These are phyloP conservation scores for Samia ricini DNA, from an alignment of 1,140 invertebrate genomes.

Conservation along the genomic window DNA sequence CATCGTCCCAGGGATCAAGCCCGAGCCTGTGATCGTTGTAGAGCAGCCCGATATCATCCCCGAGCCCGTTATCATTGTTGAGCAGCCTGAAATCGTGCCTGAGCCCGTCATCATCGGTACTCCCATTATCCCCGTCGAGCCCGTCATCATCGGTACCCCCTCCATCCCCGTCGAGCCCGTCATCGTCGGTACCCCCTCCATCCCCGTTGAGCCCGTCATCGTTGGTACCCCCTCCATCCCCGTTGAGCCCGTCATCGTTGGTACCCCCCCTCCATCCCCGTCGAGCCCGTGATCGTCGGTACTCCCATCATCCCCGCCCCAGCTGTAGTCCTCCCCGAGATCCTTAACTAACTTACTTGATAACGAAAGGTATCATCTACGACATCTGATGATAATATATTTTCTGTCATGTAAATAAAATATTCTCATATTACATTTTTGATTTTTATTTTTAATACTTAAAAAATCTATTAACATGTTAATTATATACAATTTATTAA, in stretches of 20 bases:
- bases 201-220: constrained; percentile 18
- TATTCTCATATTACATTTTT: too few species aligned
- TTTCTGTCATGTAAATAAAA: too few species aligned
- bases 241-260: constrained; percentile 24
- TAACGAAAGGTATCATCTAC: too few species aligned
- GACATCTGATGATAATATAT: too few species aligned
- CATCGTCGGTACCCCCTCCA: constrained; percentile 34
- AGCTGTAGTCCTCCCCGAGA: constrained; percentile 27
- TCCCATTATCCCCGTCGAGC: constrained; percentile 9
- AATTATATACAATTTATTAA: too few species aligned
- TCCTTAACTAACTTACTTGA: constrained; percentile 22
- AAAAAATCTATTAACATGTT: too few species aligned
- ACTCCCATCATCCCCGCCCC: constrained; percentile 10
- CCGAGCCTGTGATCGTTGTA: constrained; percentile 10
- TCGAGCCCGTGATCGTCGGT: constrained; percentile 1
- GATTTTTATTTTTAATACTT: too few species aligned
- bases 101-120: neutral
- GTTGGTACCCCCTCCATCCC: constrained; percentile 10
- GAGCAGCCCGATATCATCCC: constrained; percentile 2
- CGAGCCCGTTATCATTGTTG: constrained; percentile 14
- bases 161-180: constrained; percentile 21
- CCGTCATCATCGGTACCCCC: constrained; percentile 10
- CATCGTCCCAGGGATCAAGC: neutral
- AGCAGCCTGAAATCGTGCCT: neutral
- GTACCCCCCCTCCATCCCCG: constrained; percentile 33